phyloP scores from a whole-genome alignment of 2,888 invertebrate species.

The Alcis repandata region DNA sequence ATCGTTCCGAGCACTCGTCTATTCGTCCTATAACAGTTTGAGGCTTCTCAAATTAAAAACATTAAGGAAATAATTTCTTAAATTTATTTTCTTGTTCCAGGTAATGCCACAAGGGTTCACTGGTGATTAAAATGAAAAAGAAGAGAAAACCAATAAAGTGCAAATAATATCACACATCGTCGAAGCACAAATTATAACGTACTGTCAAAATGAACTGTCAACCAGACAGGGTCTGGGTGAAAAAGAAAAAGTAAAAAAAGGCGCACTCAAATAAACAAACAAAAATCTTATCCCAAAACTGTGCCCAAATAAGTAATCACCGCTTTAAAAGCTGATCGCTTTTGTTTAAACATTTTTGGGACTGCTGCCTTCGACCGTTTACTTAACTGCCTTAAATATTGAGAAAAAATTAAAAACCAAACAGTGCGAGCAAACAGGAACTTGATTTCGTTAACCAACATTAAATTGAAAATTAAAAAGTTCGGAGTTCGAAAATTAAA shows the following conservation, averaged over 20 bases:
- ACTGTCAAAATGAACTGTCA: slow-evolving; percentile 51
- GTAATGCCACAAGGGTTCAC: slow-evolving; percentile 43
- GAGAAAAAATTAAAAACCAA: slow-evolving; percentile 63
- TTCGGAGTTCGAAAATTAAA: slow-evolving; percentile 22
- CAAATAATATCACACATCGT: slow-evolving; percentile 41
- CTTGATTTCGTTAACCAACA: slow-evolving; percentile 56
- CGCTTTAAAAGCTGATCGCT: slow-evolving; percentile 72
- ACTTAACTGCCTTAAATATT: slow-evolving; percentile 63
- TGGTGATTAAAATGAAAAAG: slow-evolving; percentile 77
- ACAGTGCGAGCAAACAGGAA: slow-evolving; percentile 56
- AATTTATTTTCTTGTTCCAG: slow-evolving; percentile 65
- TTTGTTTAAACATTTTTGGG: slow-evolving; percentile 79
- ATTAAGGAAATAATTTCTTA: too few species aligned
- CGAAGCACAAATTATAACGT: slow-evolving; percentile 16
- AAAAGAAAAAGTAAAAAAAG: slow-evolving; percentile 52
- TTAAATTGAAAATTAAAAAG: slow-evolving; percentile 42
- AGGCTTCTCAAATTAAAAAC: too few species aligned
- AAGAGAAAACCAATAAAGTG: slow-evolving; percentile 73
- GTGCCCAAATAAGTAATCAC: slow-evolving; percentile 79
- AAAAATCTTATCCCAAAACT: slow-evolving; percentile 65
- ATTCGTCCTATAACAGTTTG: too few species aligned
- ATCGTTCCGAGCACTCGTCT: too few species aligned
- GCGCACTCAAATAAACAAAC: slow-evolving; percentile 48
- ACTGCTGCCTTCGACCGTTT: slow-evolving; percentile 75
- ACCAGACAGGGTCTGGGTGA: slow-evolving; percentile 76